A percentile compares a stretch with the other conserved stretches of the same genome.
phyloP scores from a whole-genome alignment of 92 coral and sea anemone species.

The Parazoanthus atlanticus region DNA sequence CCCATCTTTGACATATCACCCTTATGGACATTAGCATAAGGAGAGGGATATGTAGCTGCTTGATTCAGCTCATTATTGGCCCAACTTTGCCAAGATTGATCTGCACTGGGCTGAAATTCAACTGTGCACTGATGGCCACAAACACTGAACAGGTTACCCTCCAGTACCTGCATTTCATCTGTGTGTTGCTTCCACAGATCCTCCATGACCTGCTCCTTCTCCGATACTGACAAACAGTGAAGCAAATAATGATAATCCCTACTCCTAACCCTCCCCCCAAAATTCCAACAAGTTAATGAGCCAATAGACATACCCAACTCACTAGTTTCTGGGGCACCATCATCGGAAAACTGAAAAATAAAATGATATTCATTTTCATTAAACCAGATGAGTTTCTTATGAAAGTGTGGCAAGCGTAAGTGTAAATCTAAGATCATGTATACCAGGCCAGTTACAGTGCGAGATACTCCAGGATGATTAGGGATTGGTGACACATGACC shows the following conservation, averaged over 20 bases:
- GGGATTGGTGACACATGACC: conserved; percentile 14
- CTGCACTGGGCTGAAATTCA: conserved; percentile 71
- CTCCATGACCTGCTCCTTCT: conserved; percentile 61
- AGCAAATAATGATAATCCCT: conserved; percentile 64
- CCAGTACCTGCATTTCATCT: conserved; percentile 62
- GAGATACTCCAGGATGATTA: conserved; percentile 32
- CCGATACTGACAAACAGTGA: conserved; percentile 57
- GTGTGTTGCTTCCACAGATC: conserved; percentile 70
- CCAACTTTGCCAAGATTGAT: conserved; percentile 74
- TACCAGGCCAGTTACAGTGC: conserved; percentile 48
- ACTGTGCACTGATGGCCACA: conserved; percentile 60
- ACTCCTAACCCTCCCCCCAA: conserved; percentile 58
- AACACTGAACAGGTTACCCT: conserved; percentile 52
- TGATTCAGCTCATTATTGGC: conserved; percentile 63
- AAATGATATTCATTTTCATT: conserved; percentile 39
- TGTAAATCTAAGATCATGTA: conserved; percentile 37
- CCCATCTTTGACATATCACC: conserved; percentile 50
- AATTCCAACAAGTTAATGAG: conserved; percentile 59
- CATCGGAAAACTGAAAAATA: not conserved
- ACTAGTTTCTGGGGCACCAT: conserved; percentile 25
- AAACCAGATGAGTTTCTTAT: conserved; percentile 32
- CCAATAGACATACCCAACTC: conserved; percentile 66
- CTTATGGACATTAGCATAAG: conserved; percentile 70
- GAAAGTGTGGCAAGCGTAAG: conserved; percentile 4
- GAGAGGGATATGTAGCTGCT: conserved; percentile 70